Conservation (phyloP, 2,888 invertebrate species). For the Lymantria monacha region DNA sequence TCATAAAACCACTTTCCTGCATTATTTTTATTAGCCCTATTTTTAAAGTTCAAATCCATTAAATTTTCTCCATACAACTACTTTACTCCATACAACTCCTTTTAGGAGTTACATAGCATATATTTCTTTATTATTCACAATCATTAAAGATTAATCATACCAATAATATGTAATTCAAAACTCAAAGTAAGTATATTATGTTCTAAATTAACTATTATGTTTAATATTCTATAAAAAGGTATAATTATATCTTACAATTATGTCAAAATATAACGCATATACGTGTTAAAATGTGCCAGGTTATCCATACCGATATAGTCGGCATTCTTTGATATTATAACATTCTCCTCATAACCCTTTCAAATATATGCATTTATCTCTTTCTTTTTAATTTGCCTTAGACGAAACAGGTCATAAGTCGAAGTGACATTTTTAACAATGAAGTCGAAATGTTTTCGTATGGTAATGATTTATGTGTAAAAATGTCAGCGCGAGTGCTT, state of each 20-base stretch:
- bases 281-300: slow-evolving; percentile 36
- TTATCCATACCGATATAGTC: slow-evolving; percentile 44
- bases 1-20: too few relatives aligned
- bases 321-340: slow-evolving; percentile 64
- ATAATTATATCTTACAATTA: too few relatives aligned
- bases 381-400: slow-evolving; percentile 72
- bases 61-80: too few relatives aligned
- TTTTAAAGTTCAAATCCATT: too few relatives aligned
- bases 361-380: slow-evolving; percentile 43
- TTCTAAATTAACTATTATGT: too few relatives aligned
- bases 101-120: not conserved
- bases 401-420: slow-evolving; percentile 79
- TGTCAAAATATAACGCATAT: too few relatives aligned
- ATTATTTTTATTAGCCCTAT: too few relatives aligned
- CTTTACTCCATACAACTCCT: not conserved
- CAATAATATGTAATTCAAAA: too few relatives aligned
- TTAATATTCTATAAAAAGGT: too few relatives aligned
- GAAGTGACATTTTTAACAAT: slow-evolving; percentile 81
- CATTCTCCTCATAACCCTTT: slow-evolving; percentile 52
- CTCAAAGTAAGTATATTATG: too few relatives aligned
- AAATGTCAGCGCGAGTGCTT: slow-evolving; percentile 62
- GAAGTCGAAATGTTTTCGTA: slow-evolving; percentile 79
- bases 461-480: slow-evolving; percentile 80
- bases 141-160: too few relatives aligned
- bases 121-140: too few relatives aligned